Percentiles rank a stretch among this genome's conserved stretches.
Evolutionary conservation across 2,113 vertebrate genomes (phyloP).

Genomic region (Chlamydotis undulata): DNA sequence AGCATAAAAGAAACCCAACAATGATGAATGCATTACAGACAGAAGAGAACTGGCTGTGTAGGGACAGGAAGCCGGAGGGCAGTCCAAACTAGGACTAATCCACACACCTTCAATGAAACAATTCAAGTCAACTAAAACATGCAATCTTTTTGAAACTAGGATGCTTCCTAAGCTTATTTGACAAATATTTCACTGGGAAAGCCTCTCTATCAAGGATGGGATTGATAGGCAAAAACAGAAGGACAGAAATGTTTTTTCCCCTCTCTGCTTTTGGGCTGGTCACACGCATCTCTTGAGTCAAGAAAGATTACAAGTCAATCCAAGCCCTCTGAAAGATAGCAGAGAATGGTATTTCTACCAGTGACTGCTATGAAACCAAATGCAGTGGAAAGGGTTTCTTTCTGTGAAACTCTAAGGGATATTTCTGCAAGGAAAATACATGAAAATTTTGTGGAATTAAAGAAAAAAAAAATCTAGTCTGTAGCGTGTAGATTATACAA

Average conservation of each 20-base stretch:
- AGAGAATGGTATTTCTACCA: not conserved
- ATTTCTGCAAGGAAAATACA: slow-evolving; percentile 13
- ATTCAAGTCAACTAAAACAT: not conserved
- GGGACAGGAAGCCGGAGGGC: not conserved
- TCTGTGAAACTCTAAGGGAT: not conserved
- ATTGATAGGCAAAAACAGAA: not conserved
- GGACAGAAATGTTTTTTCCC: fast-evolving
- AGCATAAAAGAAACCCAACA: not conserved
- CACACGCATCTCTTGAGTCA: not conserved
- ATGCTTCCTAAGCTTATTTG: not conserved
- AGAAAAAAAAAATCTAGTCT: not conserved
- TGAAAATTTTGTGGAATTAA: slow-evolving; percentile 7
- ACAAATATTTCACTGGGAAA: not conserved
- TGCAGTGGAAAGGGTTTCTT: not conserved
- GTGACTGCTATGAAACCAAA: not conserved
- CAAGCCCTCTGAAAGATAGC: not conserved
- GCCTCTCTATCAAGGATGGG: not conserved
- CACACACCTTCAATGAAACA: not conserved
- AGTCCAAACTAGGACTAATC: not conserved
- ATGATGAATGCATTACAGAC: not conserved
- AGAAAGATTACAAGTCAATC: not conserved
- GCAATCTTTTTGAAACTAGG: not conserved
- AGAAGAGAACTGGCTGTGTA: not conserved
- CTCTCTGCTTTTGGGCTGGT: not conserved
- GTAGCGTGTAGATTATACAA: slow-evolving; percentile 32